These are phyloP conservation scores for Caenorhabditis wallacei DNA, from an alignment of 2,888 invertebrate genomes.

Conservation along the genomic window DNA sequence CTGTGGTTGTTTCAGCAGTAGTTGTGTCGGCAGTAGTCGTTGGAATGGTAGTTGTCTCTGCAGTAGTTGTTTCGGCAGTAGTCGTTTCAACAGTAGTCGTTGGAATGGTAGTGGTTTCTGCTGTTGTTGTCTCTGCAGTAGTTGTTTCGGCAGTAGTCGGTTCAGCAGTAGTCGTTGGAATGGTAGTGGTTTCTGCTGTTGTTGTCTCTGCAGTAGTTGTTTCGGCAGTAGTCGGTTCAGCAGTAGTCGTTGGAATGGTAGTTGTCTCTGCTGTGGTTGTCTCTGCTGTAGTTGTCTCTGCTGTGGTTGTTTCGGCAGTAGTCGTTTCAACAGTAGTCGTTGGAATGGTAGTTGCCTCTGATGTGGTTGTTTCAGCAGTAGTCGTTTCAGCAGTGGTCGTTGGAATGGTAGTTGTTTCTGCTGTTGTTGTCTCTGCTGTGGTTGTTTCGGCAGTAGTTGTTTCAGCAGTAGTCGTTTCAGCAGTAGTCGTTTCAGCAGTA, in stretches of 20 bases:
- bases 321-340: background rate
- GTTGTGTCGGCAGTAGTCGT: background rate
- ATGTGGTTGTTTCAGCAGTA: constrained; percentile 1
- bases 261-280: constrained; percentile 1
- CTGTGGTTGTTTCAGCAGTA: background rate
- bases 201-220: background rate
- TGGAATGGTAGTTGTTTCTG: background rate
- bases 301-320: background rate
- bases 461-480: background rate
- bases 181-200: background rate
- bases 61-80: background rate
- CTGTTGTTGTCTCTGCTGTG: background rate
- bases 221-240: background rate
- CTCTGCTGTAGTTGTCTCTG: background rate
- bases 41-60: background rate
- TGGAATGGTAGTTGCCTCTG: background rate
- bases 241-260: background rate
- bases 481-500: background rate
- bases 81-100: background rate
- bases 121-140: background rate
- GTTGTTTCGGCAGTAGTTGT: constrained; percentile 2
- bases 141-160: background rate
- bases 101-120: background rate
- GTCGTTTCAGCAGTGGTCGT: background rate
- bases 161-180: background rate